phyloP scores from a whole-genome alignment of 2,797 vertebrate species.

The Aplochiton taeniatus region DNA sequence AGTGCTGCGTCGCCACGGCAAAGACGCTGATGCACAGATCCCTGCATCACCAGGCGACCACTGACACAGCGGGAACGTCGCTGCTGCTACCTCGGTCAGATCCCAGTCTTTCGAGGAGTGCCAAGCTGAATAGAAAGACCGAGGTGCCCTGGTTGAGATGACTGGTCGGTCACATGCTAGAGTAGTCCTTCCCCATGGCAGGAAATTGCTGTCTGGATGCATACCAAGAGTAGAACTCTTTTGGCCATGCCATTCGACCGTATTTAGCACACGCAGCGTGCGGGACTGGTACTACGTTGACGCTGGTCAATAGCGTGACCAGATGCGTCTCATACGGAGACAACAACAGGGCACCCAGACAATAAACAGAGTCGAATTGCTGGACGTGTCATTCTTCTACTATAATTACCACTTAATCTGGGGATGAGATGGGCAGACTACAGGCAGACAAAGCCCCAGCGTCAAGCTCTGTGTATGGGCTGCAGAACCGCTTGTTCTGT shows the following conservation, averaged over 20 bases:
- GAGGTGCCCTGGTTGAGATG: no score
- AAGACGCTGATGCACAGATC: constrained; percentile 45
- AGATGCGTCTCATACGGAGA: constrained; percentile 20
- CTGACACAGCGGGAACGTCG: constrained; percentile 54
- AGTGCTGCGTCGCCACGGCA: constrained; percentile 46
- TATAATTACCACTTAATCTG: constrained; percentile 70
- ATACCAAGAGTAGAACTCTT: no score
- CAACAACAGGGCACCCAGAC: constrained; percentile 22
- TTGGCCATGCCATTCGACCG: no score
- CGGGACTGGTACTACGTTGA: not conserved
- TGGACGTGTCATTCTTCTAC: constrained; percentile 52
- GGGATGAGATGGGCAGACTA: constrained; percentile 31
- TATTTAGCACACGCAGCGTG: not conserved
- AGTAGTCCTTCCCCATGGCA: no score
- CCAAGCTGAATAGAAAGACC: no score
- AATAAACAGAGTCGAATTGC: constrained; percentile 20
- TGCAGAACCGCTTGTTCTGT: constrained; percentile 46
- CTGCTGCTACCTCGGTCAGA: not conserved
- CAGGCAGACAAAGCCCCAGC: constrained; percentile 5
- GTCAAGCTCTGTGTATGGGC: constrained; percentile 33
- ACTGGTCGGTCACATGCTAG: no score
- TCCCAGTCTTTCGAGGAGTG: no score
- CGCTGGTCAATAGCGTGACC: constrained; percentile 32
- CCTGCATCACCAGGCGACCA: constrained; percentile 32
- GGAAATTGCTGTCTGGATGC: no score